A percentile compares a stretch with the other conserved stretches of the same genome.
These are phyloP conservation scores for Dromas ardeola DNA, from an alignment of 2,113 vertebrate species.

Conservation along the genomic window DNA sequence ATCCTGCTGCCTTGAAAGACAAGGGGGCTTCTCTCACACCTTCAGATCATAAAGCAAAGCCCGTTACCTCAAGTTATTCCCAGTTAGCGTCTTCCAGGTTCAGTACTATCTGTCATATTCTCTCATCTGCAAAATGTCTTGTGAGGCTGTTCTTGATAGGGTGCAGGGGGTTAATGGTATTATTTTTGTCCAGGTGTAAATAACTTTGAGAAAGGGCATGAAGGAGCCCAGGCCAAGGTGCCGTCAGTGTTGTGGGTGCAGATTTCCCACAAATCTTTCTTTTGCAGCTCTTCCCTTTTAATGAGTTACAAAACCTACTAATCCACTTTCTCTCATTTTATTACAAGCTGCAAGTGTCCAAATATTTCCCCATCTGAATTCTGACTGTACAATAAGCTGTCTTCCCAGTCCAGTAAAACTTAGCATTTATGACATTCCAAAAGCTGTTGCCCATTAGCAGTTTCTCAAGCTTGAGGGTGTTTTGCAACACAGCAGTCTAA, in stretches of 20 bases:
- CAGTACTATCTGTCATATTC: neutral
- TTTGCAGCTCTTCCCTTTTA: neutral
- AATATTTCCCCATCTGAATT: conserved; percentile 27
- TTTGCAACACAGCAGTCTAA: conserved; percentile 55
- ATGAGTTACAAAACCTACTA: conserved; percentile 33
- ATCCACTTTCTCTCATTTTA: conserved; percentile 42
- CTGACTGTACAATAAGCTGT: conserved; percentile 3
- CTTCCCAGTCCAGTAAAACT: conserved; percentile 34
- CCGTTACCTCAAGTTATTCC: neutral
- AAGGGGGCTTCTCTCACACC: neutral
- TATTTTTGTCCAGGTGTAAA: neutral
- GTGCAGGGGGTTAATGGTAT: neutral
- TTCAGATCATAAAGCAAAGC: neutral
- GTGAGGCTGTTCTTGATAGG: neutral
- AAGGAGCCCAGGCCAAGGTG: neutral
- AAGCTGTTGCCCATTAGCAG: conserved; percentile 68
- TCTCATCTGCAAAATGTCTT: neutral
- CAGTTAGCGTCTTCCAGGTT: neutral
- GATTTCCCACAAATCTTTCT: neutral
- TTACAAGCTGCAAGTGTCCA: conserved; percentile 5
- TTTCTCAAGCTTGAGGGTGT: conserved; percentile 56
- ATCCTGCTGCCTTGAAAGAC: neutral
- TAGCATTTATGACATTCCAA: conserved; percentile 57
- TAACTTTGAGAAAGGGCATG: neutral
- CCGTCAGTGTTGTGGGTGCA: neutral